Evolutionary conservation across 2,888 invertebrate species (phyloP).

Genomic region (Epistrophella euchroma): DNA sequence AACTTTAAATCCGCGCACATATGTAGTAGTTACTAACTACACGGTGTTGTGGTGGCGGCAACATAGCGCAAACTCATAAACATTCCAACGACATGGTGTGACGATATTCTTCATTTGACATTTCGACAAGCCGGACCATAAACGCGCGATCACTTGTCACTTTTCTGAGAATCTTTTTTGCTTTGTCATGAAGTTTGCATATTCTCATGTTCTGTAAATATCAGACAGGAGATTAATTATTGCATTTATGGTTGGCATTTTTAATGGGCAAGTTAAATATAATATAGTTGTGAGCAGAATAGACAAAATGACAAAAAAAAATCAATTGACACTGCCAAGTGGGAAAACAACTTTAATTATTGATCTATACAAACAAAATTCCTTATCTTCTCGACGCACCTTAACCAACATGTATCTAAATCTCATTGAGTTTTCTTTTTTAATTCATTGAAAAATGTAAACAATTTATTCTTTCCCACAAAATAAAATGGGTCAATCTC

Average conservation of each 20-base stretch:
- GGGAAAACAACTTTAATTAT: constrained; percentile 12
- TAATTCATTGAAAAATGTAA: constrained; percentile 20
- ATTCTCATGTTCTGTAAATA: constrained; percentile 31
- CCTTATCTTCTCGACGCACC: constrained; percentile 14
- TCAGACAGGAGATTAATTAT: constrained; percentile 53
- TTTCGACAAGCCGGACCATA: constrained; percentile 31
- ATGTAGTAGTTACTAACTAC: no score
- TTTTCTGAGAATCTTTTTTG: constrained; percentile 52
- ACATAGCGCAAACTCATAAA: constrained; percentile 19
- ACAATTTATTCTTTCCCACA: constrained; percentile 12
- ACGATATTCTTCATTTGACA: constrained; percentile 31
- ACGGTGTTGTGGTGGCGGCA: constrained; percentile 5
- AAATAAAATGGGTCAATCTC: constrained; percentile 51
- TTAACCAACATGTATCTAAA: constrained; percentile 11
- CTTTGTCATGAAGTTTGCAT: constrained; percentile 45
- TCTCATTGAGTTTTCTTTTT: not conserved
- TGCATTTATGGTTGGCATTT: constrained; percentile 33
- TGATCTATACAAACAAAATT: constrained; percentile 3
- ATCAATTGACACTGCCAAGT: not conserved
- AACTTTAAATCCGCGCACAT: constrained; percentile 39
- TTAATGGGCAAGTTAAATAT: constrained; percentile 10
- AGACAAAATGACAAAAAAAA: constrained; percentile 50
- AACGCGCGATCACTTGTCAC: constrained; percentile 25
- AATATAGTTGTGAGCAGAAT: constrained; percentile 14
- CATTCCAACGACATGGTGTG: constrained; percentile 46